phyloP scores from a whole-genome alignment of 2,113 vertebrate genomes.

The Oncorhynchus keta region DNA sequence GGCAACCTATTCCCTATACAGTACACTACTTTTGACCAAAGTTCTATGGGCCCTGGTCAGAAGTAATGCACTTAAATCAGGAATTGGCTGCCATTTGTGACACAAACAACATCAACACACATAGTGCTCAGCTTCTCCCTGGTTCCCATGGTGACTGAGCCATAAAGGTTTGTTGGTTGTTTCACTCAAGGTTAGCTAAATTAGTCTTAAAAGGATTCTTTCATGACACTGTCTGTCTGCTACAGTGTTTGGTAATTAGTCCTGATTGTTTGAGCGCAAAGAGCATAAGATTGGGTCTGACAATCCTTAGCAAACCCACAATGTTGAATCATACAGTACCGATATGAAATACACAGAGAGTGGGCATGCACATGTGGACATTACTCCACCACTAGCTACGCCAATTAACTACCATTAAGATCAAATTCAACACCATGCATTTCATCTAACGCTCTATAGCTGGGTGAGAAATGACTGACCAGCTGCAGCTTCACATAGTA shows the following conservation, averaged over 20 bases:
- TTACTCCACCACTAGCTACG: not conserved
- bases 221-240: too few relatives aligned
- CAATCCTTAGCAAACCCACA: not conserved
- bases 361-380: not conserved
- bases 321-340: too few relatives aligned
- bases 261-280: not conserved
- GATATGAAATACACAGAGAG: not conserved
- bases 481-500: not conserved
- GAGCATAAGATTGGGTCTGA: not conserved
- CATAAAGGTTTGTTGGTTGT: not conserved
- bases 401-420: not conserved
- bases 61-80: too few relatives aligned
- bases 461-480: not conserved
- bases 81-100: too few relatives aligned
- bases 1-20: too few relatives aligned
- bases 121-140: not conserved
- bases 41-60: too few relatives aligned
- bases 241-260: not conserved
- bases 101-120: not conserved
- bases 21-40: too few relatives aligned
- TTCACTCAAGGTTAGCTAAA: not conserved
- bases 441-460: not conserved
- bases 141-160: conserved; percentile 3
- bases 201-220: not conserved
- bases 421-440: not conserved